Evolutionary conservation across 2,113 vertebrate species (phyloP).

Genomic region (Lamprotornis superbus): DNA sequence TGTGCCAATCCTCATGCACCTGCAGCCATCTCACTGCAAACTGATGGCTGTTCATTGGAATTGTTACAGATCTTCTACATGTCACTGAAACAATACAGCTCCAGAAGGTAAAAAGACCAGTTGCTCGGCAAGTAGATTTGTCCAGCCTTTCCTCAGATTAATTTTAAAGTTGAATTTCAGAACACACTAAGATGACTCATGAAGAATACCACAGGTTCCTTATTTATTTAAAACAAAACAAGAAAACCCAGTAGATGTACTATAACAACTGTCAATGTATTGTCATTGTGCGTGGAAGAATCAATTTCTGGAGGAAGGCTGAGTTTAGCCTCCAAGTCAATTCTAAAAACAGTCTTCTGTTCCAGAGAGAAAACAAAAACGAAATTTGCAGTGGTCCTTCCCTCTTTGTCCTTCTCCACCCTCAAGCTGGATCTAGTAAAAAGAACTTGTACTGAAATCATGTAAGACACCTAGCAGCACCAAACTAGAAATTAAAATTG

Average conservation of each 20-base stretch:
- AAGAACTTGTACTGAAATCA: not conserved
- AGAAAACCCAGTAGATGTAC: not conserved
- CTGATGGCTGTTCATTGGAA: not conserved
- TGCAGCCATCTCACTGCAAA: not conserved
- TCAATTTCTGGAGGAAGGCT: not conserved
- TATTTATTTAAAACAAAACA: not conserved
- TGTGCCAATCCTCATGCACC: not conserved
- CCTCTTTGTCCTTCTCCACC: not conserved
- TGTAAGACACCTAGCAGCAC: not conserved
- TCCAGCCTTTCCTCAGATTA: not conserved
- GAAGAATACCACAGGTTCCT: not conserved
- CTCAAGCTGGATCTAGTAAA: not conserved
- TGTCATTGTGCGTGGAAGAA: not conserved
- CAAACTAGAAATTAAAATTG: not conserved
- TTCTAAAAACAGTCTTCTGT: slow-evolving; percentile 4
- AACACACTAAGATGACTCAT: not conserved
- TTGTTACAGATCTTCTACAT: not conserved
- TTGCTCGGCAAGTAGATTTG: not conserved
- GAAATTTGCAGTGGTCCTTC: not conserved
- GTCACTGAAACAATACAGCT: not conserved
- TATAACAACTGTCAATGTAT: not conserved
- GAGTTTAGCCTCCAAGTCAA: not conserved
- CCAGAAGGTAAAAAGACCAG: not conserved
- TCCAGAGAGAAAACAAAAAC: not conserved
- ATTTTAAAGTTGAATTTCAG: not conserved